Percentiles rank a stretch among this genome's conserved stretches.
phyloP scores from a whole-genome alignment of 2,797 vertebrate genomes.

The Eleutherodactylus coqui region DNA sequence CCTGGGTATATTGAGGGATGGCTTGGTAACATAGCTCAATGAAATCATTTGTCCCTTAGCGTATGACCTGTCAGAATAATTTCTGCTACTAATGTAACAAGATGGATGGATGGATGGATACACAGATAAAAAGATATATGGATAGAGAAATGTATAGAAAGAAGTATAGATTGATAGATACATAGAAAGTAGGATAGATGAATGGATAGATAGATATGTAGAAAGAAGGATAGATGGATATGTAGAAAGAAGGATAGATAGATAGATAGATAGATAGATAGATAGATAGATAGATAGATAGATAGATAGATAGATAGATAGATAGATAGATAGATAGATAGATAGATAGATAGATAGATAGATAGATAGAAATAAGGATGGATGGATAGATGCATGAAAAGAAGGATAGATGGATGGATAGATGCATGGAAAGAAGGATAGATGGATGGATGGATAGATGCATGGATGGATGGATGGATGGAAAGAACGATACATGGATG shows the following conservation, averaged over 20 bases:
- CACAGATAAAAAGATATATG: neutral
- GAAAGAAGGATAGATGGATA: slow-evolving; percentile 22
- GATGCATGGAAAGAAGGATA: neutral
- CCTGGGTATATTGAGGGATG: slow-evolving; percentile 1
- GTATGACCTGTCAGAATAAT: neutral
- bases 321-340: slow-evolving; percentile 2
- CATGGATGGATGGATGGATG: neutral
- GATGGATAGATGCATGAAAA: neutral
- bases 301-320: slow-evolving; percentile 19
- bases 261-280: slow-evolving; percentile 23
- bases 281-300: neutral
- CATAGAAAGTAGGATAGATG: neutral
- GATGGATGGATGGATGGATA: neutral
- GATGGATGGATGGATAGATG: neutral
- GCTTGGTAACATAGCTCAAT: slow-evolving; percentile 7
- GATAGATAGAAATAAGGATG: neutral
- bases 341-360: slow-evolving; percentile 23
- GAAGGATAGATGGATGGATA: neutral
- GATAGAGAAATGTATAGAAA: neutral
- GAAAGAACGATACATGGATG: no score
- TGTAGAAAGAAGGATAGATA: slow-evolving; percentile 14
- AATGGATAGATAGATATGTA: neutral
- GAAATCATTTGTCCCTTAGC: slow-evolving; percentile 4
- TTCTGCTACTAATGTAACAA: slow-evolving; percentile 9
- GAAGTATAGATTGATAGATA: neutral